Conservation (phyloP, 2,888 invertebrate species). For the Pseudococcus longispinus region DNA sequence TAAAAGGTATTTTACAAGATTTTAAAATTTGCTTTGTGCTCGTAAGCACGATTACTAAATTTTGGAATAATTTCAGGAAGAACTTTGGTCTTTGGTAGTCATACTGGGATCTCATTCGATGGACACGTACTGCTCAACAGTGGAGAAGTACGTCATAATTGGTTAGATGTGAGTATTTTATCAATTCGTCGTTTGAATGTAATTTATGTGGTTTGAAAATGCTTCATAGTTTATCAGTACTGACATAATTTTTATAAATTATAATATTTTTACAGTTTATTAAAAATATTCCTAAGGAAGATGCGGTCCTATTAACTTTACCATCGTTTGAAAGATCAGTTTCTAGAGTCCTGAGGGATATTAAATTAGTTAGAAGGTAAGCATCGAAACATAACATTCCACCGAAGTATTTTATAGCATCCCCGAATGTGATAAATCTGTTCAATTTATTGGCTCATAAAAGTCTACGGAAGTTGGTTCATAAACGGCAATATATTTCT, state of each 20-base stretch:
- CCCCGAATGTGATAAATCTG: not conserved
- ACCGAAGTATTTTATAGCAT: not conserved
- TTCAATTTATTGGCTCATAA: not conserved
- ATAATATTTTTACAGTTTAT: constrained; percentile 72
- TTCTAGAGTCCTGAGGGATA: constrained; percentile 81
- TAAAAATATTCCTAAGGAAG: constrained; percentile 78
- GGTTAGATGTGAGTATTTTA: constrained; percentile 78
- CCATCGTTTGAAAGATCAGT: constrained; percentile 85
- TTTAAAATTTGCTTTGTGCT: not conserved
- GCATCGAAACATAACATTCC: constrained; percentile 62
- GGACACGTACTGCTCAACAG: constrained; percentile 90
- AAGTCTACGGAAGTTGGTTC: not conserved
- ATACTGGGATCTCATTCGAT: constrained; percentile 89
- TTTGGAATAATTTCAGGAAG: constrained; percentile 67
- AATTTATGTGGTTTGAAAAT: not conserved
- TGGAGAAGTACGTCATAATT: constrained; percentile 91
- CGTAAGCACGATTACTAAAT: not conserved
- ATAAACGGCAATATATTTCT: not conserved
- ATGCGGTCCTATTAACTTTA: constrained; percentile 74
- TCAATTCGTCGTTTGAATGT: not conserved
- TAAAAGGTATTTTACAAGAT: constrained; percentile 67
- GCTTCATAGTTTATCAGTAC: no score
- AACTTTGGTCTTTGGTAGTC: constrained; percentile 83
- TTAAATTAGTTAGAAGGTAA: constrained; percentile 82
- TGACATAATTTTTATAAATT: not conserved